Conservation (phyloP, 2,797 vertebrate genomes). For the Chrosomus eos region DNA sequence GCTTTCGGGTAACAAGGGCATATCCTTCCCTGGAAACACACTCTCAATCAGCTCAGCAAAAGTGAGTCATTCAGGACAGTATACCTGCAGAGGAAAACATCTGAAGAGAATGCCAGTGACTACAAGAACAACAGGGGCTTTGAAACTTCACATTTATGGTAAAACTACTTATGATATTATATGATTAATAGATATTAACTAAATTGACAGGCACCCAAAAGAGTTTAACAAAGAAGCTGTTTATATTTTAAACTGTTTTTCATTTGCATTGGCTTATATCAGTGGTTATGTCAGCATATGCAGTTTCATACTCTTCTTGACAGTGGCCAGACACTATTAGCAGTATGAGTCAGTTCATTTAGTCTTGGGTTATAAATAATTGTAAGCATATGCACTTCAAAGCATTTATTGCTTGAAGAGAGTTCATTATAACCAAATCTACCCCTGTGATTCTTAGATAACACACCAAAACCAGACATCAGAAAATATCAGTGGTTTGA, state of each 20-base stretch:
- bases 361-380: background rate
- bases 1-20: background rate
- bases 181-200: background rate
- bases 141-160: background rate
- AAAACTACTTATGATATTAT: background rate
- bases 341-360: background rate
- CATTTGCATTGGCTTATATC: background rate
- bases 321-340: background rate
- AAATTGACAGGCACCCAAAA: background rate
- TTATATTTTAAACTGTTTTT: no score
- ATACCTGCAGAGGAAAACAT: constrained; percentile 12
- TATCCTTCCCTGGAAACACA: background rate
- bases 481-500: background rate
- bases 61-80: background rate
- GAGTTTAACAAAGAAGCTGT: background rate
- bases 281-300: background rate
- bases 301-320: no score
- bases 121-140: background rate
- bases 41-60: constrained; percentile 25
- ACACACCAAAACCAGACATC: background rate
- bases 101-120: background rate
- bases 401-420: background rate
- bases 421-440: background rate
- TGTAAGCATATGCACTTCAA: background rate
- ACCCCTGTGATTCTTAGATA: background rate